These are phyloP conservation scores for Saturnia pavonia DNA, from an alignment of 2,888 invertebrate genomes.

Conservation along the genomic window DNA sequence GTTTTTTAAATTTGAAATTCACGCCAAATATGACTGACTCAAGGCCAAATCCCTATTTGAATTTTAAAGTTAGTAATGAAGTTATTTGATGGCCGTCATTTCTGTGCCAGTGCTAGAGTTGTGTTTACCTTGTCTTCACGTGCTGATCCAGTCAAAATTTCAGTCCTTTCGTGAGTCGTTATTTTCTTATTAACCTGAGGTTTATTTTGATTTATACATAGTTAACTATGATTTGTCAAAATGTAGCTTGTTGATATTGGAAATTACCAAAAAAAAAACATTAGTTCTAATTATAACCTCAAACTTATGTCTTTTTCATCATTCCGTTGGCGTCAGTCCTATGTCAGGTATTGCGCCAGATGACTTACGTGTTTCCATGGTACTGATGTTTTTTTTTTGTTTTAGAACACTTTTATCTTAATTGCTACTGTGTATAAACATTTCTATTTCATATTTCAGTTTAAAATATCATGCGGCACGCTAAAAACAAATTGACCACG, in stretches of 20 bases:
- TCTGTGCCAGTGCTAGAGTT: no score
- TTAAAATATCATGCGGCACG: conserved; percentile 24
- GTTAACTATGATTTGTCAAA: conserved; percentile 28
- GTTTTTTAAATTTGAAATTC: conserved; percentile 15
- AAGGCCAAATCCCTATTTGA: no score
- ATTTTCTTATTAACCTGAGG: conserved; percentile 30
- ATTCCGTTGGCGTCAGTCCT: conserved; percentile 33
- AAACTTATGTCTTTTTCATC: conserved; percentile 32
- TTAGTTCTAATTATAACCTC: conserved; percentile 28
- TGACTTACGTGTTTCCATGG: conserved; percentile 29
- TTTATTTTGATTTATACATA: conserved; percentile 30
- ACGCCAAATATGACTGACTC: no score
- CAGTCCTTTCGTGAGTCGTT: conserved; percentile 31
- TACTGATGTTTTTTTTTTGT: conserved; percentile 26
- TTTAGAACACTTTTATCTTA: conserved; percentile 25
- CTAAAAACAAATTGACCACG: conserved; percentile 24
- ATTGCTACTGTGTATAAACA: conserved; percentile 21
- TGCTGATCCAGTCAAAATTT: conserved; percentile 28
- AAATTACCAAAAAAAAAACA: conserved; percentile 25
- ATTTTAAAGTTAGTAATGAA: no score
- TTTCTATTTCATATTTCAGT: conserved; percentile 31
- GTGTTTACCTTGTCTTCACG: conserved; percentile 26
- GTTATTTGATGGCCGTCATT: no score
- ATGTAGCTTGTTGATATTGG: conserved; percentile 28
- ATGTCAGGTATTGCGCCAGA: conserved; percentile 31